Evolutionary conservation across 2,888 invertebrate genomes (phyloP), one percentile per base, ranked within the genome.

Genomic region (Craniophora ligustri): DNA sequence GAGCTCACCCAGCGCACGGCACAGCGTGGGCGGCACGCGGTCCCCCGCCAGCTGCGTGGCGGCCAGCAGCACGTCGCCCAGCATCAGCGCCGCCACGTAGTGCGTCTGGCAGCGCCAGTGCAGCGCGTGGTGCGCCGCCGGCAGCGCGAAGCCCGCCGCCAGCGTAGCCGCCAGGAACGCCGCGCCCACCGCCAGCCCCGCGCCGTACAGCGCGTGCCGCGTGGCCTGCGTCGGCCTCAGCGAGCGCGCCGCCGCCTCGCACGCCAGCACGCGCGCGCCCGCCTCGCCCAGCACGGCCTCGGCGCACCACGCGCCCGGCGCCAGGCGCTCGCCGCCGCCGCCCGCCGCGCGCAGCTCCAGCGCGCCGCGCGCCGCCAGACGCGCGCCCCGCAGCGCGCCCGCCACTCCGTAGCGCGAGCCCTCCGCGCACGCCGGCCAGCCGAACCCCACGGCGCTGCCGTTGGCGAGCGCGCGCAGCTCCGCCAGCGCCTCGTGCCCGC

Each of bases 31-130:
- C 44, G 94, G 94, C 67, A 96, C 94, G 35, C 92, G 88, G 71
- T 94, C 93, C 5, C 95, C 95, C 40, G 95, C 95, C 49, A 97
- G 94, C 89, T 97, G 97, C 74, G 96, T 96, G 81, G 95, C 95
- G 68, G 97, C 97, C 84, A 98, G 94, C 80, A 97, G 93, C 67
- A 97, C 94, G 89, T 97, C 96, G 61, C 97, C 97, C 78, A 97
- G 92, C 87, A 97, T 95, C 67, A 98, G 95, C 82, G 97, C 97
- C 61, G 96, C 95, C 71, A 98, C 97, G 88, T 98, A 97, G 89
- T 97, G 96, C 69, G 97, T 97, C 92, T 98, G 97, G 85, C 97
- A 97, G 78, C 97, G 95, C 97, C 97, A 97, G 89, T 98, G 98
- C 75, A 98, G 94, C 65, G 97, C 97, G 92, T 97, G 97, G 91